Conservation (phyloP, 2,888 invertebrate genomes). For the Oscheius myriophilus region DNA sequence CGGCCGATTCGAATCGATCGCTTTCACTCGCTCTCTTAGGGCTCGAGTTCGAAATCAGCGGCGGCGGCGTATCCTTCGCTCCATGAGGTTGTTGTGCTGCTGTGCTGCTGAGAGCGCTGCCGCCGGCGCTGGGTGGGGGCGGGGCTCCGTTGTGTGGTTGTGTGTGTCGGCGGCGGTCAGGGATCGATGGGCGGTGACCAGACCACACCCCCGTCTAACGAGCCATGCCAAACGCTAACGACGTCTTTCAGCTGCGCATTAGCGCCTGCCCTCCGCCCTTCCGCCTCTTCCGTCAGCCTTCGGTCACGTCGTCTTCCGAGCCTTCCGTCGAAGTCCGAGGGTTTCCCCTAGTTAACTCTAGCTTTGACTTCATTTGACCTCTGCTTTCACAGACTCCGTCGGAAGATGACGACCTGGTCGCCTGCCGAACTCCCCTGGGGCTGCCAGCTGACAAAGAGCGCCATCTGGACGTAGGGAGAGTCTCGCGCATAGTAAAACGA, state of each 20-base stretch:
- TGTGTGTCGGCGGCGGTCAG: constrained; percentile 14
- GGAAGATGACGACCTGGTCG: too few species aligned
- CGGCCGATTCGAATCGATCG: too few species aligned
- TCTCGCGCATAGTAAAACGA: too few species aligned
- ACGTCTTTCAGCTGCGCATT: constrained; percentile 25
- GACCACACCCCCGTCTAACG: constrained; percentile 23
- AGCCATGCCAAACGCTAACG: constrained; percentile 21
- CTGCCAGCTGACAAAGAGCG: constrained; percentile 13
- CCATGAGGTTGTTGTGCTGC: constrained; percentile 31
- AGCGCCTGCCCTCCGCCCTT: constrained; percentile 5
- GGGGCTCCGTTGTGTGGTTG: background rate
- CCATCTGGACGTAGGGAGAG: background rate
- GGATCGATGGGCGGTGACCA: constrained; percentile 3
- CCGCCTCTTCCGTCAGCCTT: constrained; percentile 14
- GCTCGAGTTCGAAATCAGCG: constrained; percentile 19
- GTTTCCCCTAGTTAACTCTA: background rate
- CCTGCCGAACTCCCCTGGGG: constrained; percentile 4
- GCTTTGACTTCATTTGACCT: background rate
- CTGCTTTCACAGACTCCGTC: too few species aligned
- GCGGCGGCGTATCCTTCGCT: constrained; percentile 27
- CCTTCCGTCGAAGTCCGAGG: background rate
- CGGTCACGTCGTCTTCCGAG: background rate
- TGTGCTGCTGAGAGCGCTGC: too few species aligned
- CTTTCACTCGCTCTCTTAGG: background rate
- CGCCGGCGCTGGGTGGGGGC: constrained; percentile 19